Evolutionary conservation across 37 sponge, comb jelly and placozoan genomes (phyloP).

Genomic region (Oscarella lobularis): DNA sequence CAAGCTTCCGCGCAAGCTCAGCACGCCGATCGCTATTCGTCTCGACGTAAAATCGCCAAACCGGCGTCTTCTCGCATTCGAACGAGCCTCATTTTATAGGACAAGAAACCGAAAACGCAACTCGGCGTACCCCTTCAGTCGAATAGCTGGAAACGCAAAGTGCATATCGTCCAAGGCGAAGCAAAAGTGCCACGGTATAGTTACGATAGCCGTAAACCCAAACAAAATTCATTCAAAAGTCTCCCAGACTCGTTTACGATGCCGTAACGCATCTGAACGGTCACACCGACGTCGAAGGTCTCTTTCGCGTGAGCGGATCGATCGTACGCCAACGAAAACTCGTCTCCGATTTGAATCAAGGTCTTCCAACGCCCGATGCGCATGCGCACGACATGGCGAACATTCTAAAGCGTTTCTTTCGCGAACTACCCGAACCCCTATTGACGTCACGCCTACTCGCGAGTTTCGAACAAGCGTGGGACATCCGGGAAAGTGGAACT

Average conservation of each 20-base stretch:
- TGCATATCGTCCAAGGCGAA: not conserved
- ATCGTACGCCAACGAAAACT: conserved; percentile 25
- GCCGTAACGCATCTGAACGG: conserved; percentile 18
- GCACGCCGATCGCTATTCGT: not conserved
- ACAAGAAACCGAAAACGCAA: not conserved
- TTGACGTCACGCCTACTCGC: not conserved
- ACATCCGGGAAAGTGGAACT: too few relatives aligned
- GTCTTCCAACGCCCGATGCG: not conserved
- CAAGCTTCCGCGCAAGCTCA: not conserved
- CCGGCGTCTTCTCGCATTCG: not conserved
- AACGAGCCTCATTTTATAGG: not conserved
- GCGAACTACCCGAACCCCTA: not conserved
- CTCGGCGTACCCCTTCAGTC: not conserved
- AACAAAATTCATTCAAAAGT: too few relatives aligned
- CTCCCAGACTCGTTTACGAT: too few relatives aligned
- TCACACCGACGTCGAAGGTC: conserved; percentile 20
- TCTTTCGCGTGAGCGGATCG: conserved; percentile 62
- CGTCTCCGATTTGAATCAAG: not conserved
- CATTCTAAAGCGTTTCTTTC: not conserved
- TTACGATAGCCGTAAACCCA: too few relatives aligned
- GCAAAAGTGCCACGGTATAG: not conserved
- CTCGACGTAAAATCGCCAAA: not conserved
- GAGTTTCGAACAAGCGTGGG: not conserved
- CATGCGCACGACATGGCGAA: conserved; percentile 1
- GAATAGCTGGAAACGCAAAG: not conserved